Evolutionary conservation across 1,140 invertebrate genomes (phyloP).

Genomic region (Drosophila bocki): DNA sequence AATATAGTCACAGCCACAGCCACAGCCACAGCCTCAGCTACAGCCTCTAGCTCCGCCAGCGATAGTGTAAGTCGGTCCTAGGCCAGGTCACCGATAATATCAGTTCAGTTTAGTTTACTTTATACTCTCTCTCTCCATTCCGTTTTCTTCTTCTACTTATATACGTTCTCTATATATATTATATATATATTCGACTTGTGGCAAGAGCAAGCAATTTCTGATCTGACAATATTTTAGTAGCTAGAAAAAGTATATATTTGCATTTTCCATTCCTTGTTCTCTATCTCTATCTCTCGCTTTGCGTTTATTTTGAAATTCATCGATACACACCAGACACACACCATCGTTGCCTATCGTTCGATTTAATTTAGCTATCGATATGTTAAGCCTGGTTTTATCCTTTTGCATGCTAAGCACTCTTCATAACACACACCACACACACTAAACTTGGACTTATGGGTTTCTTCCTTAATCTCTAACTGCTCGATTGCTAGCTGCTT

Average conservation of each 20-base stretch:
- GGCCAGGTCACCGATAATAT: constrained; percentile 25
- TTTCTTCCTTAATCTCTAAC: constrained; percentile 44
- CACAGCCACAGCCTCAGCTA: constrained; percentile 21
- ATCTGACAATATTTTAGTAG: constrained; percentile 14
- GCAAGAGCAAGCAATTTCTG: constrained; percentile 26
- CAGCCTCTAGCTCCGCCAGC: constrained; percentile 47
- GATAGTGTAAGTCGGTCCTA: constrained; percentile 74
- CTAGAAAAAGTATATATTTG: constrained; percentile 26
- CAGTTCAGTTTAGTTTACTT: constrained; percentile 39
- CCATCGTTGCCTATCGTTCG: constrained; percentile 15
- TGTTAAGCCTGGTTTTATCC: constrained; percentile 10
- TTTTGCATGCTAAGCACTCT: constrained; percentile 31
- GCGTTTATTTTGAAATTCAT: constrained; percentile 19
- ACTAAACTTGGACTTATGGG: constrained; percentile 30
- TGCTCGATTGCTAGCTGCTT: constrained; percentile 63
- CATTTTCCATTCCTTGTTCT: constrained; percentile 12
- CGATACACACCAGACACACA: constrained; percentile 5
- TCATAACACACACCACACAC: constrained; percentile 15
- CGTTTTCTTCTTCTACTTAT: constrained; percentile 8
- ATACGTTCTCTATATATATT: constrained; percentile 10
- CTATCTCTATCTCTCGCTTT: not conserved
- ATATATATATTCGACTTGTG: constrained; percentile 24
- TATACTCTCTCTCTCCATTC: constrained; percentile 7
- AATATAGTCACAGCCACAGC: constrained; percentile 16
- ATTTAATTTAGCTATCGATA: constrained; percentile 1